Base-by-base conservation (phyloP, 2,888 invertebrate genomes). In the Cinara cedri region DNA sequence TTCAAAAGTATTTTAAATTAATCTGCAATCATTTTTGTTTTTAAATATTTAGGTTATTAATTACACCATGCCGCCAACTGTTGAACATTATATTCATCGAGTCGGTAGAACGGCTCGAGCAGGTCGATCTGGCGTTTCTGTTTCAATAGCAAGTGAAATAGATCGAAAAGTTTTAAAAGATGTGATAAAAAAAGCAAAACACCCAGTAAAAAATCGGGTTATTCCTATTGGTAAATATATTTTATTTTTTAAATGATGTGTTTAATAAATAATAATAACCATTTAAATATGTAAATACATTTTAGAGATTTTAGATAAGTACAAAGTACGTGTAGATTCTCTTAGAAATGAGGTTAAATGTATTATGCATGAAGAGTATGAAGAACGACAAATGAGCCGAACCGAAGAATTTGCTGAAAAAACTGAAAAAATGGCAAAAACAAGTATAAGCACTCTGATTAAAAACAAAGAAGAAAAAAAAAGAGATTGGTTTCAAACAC, bases 61-160 rank as follows among this genome's bases (percentile, higher is more conserved):
- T 87, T 98, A 96, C 87, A 93, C 95, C 0, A 92, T 98, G 91
- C 98, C 98, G 0, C 92, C 94, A 62, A 94, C 96, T 0, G 86
- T 97, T 24, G 96, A 98, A 84, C 97, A 98, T 86, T 99, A 99
- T 84, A 96, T 99, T 84, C 99, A 99, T 87, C 89, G 91, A 86
- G 96, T 98, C 11, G 98, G 98, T 54, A 89, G 98, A 84, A 99
- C 98, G 1, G 98, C 98, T 0, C 89, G 98, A 84, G 98, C 98
- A 11, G 98, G 98, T 0, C 90, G 93, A 74, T 93, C 92, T 16
- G 98, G 98, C 34, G 92, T 95, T 81, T 96, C 98, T 0, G 95
- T 99, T 9, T 97, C 97, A 0, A 87, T 99, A 72, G 96, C 97
- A 70, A 97, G 97, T 0, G 98, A 99, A 86, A 90, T 90, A 81